Evolutionary conservation across 2,888 invertebrate species (phyloP).

Genomic region (Macrosiphum euphorbiae): DNA sequence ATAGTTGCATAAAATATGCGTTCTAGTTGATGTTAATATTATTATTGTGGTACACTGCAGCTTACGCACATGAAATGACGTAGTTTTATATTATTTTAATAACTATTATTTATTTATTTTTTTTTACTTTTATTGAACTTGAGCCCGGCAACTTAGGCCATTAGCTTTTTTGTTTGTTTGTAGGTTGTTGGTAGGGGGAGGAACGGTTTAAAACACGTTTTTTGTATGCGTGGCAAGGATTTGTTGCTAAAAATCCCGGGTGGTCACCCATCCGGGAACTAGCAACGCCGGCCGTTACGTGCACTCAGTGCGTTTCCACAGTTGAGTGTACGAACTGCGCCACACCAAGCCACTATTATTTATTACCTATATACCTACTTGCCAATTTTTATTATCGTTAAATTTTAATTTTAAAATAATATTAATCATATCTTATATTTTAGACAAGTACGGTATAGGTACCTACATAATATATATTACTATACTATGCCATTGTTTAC

Average conservation of each 20-base stretch:
- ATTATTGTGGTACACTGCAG: background rate
- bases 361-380: background rate
- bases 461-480: background rate
- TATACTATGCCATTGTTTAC: background rate
- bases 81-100: background rate
- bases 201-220: no score
- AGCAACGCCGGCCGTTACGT: no score
- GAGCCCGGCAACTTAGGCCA: no score
- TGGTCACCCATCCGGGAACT: no score
- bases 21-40: background rate
- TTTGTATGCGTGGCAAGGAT: no score
- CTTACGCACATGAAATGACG: background rate
- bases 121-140: no score
- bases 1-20: background rate
- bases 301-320: no score
- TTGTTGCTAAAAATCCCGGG: no score
- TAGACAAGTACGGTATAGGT: background rate
- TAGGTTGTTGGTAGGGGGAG: no score
- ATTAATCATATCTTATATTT: background rate
- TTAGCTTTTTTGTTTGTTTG: no score
- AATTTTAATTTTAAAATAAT: background rate
- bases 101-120: background rate
- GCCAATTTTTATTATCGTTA: background rate
- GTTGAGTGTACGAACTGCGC: no score
- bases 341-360: no score